phyloP scores from a whole-genome alignment of 2,797 vertebrate genomes.

The Aeoliscus strigatus region DNA sequence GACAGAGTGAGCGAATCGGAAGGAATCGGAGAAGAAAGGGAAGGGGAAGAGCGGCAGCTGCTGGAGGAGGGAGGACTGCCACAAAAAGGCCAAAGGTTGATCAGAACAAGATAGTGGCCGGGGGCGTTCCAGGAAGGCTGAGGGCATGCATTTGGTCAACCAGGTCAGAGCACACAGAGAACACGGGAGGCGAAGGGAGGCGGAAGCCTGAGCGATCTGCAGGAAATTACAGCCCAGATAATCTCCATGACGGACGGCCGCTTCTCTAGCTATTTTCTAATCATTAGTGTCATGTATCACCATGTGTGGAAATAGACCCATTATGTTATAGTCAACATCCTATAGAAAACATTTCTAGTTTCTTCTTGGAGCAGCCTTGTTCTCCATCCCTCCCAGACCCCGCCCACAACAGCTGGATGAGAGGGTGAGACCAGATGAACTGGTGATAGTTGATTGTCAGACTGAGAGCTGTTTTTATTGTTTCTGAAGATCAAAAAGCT shows the following conservation, averaged over 20 bases:
- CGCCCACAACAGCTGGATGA: slow-evolving; percentile 54
- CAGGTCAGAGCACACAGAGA: slow-evolving; percentile 56
- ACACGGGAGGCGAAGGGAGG: slow-evolving; percentile 45
- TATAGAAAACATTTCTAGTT: no score
- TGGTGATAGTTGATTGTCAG: slow-evolving; percentile 44
- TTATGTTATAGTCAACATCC: no score
- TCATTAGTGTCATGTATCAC: no score
- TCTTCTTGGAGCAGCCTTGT: slow-evolving; percentile 14
- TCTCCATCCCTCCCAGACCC: no score
- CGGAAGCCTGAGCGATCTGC: slow-evolving; percentile 63
- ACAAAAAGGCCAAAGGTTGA: slow-evolving; percentile 58
- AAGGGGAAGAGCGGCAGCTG: slow-evolving; percentile 74
- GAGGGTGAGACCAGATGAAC: slow-evolving; percentile 49
- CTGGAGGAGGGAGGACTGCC: slow-evolving; percentile 68
- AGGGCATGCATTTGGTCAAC: slow-evolving; percentile 78
- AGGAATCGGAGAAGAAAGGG: slow-evolving; percentile 23
- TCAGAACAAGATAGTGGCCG: slow-evolving; percentile 37
- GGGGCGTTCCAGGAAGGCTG: slow-evolving; percentile 43
- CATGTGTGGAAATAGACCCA: no score
- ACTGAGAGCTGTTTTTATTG: no score
- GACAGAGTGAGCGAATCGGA: slow-evolving; percentile 9
- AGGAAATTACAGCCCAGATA: slow-evolving; percentile 38
- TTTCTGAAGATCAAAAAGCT: neutral
- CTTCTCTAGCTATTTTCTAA: no score
- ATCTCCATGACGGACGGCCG: no score